Evolutionary conservation across 2,113 vertebrate species (phyloP).

Genomic region (Tylochromis polylepis): DNA sequence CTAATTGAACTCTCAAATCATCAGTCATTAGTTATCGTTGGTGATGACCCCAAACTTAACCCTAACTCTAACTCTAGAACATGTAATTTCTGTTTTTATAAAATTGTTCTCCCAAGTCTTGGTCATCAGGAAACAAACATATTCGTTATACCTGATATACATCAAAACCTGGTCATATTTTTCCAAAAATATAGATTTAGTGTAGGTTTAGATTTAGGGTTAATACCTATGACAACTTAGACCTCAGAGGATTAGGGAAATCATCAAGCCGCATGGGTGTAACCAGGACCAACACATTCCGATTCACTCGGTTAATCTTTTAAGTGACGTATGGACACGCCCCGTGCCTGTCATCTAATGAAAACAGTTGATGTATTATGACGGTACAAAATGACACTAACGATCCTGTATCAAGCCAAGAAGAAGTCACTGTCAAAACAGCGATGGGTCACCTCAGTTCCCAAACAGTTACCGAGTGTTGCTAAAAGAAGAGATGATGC

Average conservation of each 20-base stretch:
- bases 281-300: neutral
- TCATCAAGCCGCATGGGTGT: neutral
- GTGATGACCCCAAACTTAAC: neutral
- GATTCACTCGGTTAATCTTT: neutral
- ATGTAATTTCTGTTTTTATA: neutral
- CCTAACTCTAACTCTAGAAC: neutral
- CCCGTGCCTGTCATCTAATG: neutral
- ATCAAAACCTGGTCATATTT: neutral
- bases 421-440: neutral
- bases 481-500: neutral
- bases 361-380: neutral
- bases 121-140: neutral
- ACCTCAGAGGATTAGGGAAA: neutral
- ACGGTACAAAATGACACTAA: neutral
- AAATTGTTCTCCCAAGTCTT: neutral
- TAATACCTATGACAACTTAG: neutral
- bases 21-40: neutral
- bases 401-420: neutral
- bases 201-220: neutral
- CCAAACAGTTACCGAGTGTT: neutral
- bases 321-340: neutral
- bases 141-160: neutral
- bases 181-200: neutral
- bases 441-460: neutral
- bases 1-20: neutral